These are phyloP conservation scores for Eupristina koningsbergeri DNA, from an alignment of 1,140 invertebrate genomes.

Conservation along the genomic window DNA sequence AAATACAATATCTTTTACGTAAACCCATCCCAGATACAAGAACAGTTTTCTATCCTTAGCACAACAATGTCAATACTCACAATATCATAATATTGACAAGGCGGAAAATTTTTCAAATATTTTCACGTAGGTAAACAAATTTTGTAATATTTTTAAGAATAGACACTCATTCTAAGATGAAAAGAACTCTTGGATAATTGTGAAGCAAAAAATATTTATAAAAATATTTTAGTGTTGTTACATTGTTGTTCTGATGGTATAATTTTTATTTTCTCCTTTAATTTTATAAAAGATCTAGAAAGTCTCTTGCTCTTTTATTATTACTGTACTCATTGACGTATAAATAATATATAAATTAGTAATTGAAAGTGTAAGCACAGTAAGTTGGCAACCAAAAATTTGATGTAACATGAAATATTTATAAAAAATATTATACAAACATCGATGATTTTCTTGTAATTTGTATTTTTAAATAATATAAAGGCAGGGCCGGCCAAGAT, in stretches of 20 bases:
- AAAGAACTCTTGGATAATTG: neutral
- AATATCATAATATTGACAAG: neutral
- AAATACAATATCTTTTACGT: neutral
- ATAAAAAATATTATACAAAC: too few species aligned
- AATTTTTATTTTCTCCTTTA: neutral
- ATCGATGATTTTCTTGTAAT: neutral
- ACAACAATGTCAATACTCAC: neutral
- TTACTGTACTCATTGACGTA: neutral
- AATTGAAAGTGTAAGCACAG: too few species aligned
- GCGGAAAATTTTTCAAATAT: neutral
- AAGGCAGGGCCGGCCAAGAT: neutral
- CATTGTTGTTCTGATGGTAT: neutral
- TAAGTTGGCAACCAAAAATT: too few species aligned
- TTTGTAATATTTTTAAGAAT: neutral
- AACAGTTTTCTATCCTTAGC: neutral
- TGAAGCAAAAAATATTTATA: neutral
- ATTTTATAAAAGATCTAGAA: neutral
- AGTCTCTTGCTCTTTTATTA: conserved; percentile 4
- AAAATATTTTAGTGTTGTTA: neutral
- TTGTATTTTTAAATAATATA: neutral
- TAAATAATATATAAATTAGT: too few species aligned
- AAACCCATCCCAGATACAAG: too few species aligned
- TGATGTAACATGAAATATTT: too few species aligned
- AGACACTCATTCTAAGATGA: too few species aligned
- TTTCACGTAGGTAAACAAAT: neutral